Evolutionary conservation across 2,888 invertebrate genomes (phyloP).

Genomic region (Tachina grossa): DNA sequence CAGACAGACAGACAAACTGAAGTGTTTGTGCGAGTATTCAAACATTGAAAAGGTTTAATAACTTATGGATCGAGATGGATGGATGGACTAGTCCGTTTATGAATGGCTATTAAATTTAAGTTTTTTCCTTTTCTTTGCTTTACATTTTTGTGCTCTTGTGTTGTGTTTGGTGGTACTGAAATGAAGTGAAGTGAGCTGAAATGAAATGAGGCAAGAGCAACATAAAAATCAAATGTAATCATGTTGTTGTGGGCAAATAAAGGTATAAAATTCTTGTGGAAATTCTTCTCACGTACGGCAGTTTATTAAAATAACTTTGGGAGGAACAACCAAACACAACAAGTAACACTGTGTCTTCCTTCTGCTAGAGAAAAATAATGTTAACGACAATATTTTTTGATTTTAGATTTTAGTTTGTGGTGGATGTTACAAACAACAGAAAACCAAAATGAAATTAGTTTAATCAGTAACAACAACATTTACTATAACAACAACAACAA

Average conservation of each 20-base stretch:
- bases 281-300: constrained; percentile 82
- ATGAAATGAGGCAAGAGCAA: constrained; percentile 19
- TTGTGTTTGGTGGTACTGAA: not conserved
- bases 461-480: constrained; percentile 61
- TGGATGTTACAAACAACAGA: constrained; percentile 21
- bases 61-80: constrained; percentile 29
- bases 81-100: constrained; percentile 61
- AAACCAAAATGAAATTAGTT: constrained; percentile 63
- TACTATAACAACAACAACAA: constrained; percentile 26
- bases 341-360: constrained; percentile 35
- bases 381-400: constrained; percentile 64
- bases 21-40: not conserved
- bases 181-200: constrained; percentile 1
- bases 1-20: not conserved
- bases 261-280: constrained; percentile 69
- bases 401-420: constrained; percentile 10
- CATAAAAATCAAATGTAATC: constrained; percentile 60
- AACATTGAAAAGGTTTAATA: constrained; percentile 33
- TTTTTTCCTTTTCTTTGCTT: constrained; percentile 15
- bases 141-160: constrained; percentile 9
- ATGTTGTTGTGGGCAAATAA: constrained; percentile 51
- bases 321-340: constrained; percentile 67
- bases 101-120: constrained; percentile 68
- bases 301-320: constrained; percentile 83
- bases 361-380: constrained; percentile 47